phyloP scores from a whole-genome alignment of 2,888 invertebrate genomes.

The Cheilosia scutellata region DNA sequence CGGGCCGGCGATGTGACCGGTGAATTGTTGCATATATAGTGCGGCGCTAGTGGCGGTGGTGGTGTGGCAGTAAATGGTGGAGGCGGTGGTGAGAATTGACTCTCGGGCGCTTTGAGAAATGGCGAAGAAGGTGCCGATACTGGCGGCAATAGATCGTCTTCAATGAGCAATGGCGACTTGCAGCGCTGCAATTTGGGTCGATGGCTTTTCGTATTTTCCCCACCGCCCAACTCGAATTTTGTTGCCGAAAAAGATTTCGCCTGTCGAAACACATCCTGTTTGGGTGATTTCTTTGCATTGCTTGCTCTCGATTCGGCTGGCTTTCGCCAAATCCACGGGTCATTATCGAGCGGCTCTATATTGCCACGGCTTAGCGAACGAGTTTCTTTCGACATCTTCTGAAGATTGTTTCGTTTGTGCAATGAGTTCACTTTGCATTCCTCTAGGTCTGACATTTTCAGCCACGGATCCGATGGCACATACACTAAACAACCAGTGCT shows the following conservation, averaged over 20 bases:
- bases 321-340: conserved; percentile 82
- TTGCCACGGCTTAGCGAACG: conserved; percentile 77
- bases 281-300: conserved; percentile 73
- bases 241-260: conserved; percentile 79
- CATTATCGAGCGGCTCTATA: conserved; percentile 68
- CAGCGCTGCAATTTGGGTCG: conserved; percentile 79
- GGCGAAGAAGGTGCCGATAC: conserved; percentile 81
- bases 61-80: conserved; percentile 71
- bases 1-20: conserved; percentile 67
- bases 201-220: conserved; percentile 63
- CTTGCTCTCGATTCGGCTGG: conserved; percentile 52
- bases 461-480: conserved; percentile 83
- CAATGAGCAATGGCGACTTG: conserved; percentile 77
- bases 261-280: conserved; percentile 78
- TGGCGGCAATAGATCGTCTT: conserved; percentile 76
- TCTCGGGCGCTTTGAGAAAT: conserved; percentile 77
- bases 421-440: conserved; percentile 62
- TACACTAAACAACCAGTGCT: conserved; percentile 82
- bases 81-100: conserved; percentile 77
- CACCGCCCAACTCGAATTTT: conserved; percentile 77
- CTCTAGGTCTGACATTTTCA: conserved; percentile 80
- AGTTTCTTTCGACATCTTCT: conserved; percentile 74
- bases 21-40: conserved; percentile 75
- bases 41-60: conserved; percentile 54
- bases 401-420: conserved; percentile 64